Base-by-base conservation (phyloP, 2,797 vertebrate species). In the Brachyalestes nurse region DNA sequence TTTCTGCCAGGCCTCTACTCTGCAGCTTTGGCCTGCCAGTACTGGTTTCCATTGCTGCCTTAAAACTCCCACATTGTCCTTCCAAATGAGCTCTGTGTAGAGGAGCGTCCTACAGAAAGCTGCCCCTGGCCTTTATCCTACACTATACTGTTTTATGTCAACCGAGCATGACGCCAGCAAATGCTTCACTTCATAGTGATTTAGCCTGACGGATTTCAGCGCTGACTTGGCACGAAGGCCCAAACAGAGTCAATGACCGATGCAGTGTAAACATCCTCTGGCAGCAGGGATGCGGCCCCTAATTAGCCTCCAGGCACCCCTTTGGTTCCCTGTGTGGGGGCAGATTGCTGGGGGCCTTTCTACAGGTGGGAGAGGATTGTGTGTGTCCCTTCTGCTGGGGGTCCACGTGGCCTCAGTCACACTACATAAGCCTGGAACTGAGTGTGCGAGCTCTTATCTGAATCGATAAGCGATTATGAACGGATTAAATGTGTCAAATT, bases 231-330 rank as follows among this genome's bases (percentile, higher is more conserved):
- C 40, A 38, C 40, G 57, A 79, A 75, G 49, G 21, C 42, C 62
- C 23, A 74, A 85, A 87, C 80, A 51, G 42, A 53, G 85, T 82
- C 84, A 80, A 14, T 64, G 80, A 84, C 81, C 8, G 47, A 67
- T 69, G 77, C 74, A 87, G 86, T 79, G 70, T 88, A 88, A 90
- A 90, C 86, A 82, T 88, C 75, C 79, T 82, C 58, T 17, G 28
- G 79, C 69, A 66, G 66, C 67, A 71, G 69, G 62, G 73, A 66
- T 60, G 34, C 51, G 42, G 73, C 51, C 76, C 55, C 57, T 21
- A 14, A 67, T 78, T 61, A 28, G 38, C 23, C 49, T 45, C 58
- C 9, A 25, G 53, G 53, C 76, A n/a, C 19, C 53, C 34, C 38
- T 65, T 76, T 58, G 40, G 51, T 62, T 74, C 62, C 65, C 69